Evolutionary conservation across 1,140 invertebrate genomes (phyloP), one percentile per base, ranked within the genome.

Genomic region (Drosophila prosaltans): DNA sequence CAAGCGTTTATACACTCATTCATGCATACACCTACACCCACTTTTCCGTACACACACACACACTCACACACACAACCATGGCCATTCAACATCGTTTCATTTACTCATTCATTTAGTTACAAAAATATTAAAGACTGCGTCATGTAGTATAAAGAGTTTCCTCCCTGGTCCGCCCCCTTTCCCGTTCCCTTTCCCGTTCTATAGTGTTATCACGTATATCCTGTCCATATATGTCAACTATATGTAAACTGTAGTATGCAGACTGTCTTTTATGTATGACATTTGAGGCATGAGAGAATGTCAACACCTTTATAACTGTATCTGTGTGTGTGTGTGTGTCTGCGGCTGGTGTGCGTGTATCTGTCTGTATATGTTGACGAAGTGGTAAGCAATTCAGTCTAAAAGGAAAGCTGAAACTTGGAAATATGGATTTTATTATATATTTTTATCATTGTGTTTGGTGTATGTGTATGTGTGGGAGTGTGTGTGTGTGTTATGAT

Each of bases 361-460:
- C 24, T 64, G 58, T 65, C 66, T 43, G 21, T 51, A 9, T 40
- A 40, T 40, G 45, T 51, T 51, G 45, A 26, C 45, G 48, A 66
- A 62, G 55, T 32, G 59, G 40, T 16, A 48, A 45, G 40, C 11
- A 62, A 62, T 54, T 66, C 71, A 66, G 57, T 41, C 69, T 66
- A 73, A 67, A 74, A 61, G 55, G 39, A 63, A 58, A 45, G 45
- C 43, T 72, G 72, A 62, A 48, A 65, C 57, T 61, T 57, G 63
- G 69, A 60, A 72, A 74, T 78, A 78, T 78, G 72, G 75, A 78
- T 78, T 78, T 78, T 78, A 67, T 65, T 36, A 36, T 36, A 36
- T 36, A 36, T 60, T 55, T 79, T 75, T 65, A 54, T 71, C 54
- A 65, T 36, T 21, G 30, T 45, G 41, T 39, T 58, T 9, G 40